Percentiles rank a stretch among this genome's conserved stretches.
phyloP scores from a whole-genome alignment of 1,140 invertebrate species.

The Homalodisca vitripennis region DNA sequence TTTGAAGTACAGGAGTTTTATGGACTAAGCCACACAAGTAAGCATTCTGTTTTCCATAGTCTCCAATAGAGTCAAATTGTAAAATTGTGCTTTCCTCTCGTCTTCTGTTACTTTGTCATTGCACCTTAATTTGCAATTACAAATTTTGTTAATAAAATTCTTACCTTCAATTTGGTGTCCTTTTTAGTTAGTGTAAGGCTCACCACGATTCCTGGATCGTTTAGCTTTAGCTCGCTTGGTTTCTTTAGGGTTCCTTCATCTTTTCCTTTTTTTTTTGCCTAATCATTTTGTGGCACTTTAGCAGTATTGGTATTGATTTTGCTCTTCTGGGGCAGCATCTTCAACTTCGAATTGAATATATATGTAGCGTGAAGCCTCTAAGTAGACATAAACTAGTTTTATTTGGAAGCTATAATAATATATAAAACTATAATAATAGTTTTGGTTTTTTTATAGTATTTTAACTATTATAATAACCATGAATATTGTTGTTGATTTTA shows the following conservation, averaged over 20 bases:
- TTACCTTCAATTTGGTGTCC: slow-evolving; percentile 3
- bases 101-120: too few relatives aligned
- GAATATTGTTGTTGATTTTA: too few relatives aligned
- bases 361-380: too few relatives aligned
- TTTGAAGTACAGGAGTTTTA: background rate
- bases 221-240: background rate
- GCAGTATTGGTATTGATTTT: too few relatives aligned
- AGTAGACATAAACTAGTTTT: too few relatives aligned
- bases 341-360: too few relatives aligned
- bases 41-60: slow-evolving; percentile 15
- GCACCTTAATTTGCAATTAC: background rate
- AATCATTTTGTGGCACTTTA: too few relatives aligned
- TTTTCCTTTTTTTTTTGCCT: background rate
- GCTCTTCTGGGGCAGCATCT: too few relatives aligned
- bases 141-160: background rate
- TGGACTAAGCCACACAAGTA: slow-evolving; percentile 13
- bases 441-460: too few relatives aligned
- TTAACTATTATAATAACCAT: too few relatives aligned
- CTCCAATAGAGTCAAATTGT: background rate
- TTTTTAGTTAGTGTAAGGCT: slow-evolving; percentile 12
- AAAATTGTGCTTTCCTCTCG: background rate
- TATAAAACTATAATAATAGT: too few relatives aligned
- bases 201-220: background rate
- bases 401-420: too few relatives aligned
- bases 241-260: background rate